Evolutionary conservation across 1,140 invertebrate genomes (phyloP), one percentile per base, ranked within the genome.

Genomic region (Dendrolimus kikuchii): DNA sequence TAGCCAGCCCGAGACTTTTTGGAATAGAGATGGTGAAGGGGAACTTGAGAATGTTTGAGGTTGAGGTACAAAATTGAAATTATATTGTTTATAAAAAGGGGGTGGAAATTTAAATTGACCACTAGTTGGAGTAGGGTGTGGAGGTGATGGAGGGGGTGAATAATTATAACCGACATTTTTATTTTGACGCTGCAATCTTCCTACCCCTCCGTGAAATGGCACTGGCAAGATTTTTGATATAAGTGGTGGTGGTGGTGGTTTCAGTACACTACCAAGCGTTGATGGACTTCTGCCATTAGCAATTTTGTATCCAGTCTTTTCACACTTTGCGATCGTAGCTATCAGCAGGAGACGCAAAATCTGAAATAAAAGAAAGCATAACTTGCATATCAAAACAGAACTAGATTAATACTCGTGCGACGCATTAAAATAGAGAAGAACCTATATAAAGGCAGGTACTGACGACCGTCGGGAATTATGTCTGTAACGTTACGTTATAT

Each of bases 1-100:
- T 6, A 88, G 65, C 86, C 86, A 88, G 37, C 72, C 73, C 9
- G 85, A 87, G 6, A 88, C 73, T 70, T 88, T 88, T 66, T 88
- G 80, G 49, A 87, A 86, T 38, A 88, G 60, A 4, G 80, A 71
- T 4, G 81, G 81, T 1, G 81, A 77, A 9, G 81, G 75, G 5
- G 82, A 79, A 0, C 81, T 79, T 41, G 74, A 68, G 50, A 86
- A 86, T 7, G 81, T 79, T 61, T 86, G 82, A 2, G 82, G 82
- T 9, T 70, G 66, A 42, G 81, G 82, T 2, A 86, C 77, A 53
- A 84, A 86, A 51, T 86, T 83, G 49, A 84, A 86, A 66, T 84
- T 86, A 48, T 86, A 86, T 53, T 84, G 81, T 53, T 80, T 84
- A 44, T 86, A 83, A 59, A 86, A 86, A 38, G 82, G 82, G 5